Evolutionary conservation across 2,113 vertebrate species (phyloP).

Genomic region (Mandrillus leucophaeus): DNA sequence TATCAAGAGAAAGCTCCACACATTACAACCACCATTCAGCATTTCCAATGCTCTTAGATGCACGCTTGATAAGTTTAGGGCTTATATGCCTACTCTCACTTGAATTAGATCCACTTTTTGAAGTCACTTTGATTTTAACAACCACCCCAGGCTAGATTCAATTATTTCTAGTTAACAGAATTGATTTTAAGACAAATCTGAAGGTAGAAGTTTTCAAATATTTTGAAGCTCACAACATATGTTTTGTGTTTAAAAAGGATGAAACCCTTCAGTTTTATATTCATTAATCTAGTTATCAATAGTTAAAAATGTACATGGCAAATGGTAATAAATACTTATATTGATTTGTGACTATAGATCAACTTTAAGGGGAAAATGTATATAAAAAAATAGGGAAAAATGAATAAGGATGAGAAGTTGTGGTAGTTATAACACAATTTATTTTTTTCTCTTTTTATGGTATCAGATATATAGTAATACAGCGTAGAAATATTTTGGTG

Average conservation of each 20-base stretch:
- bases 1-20: neutral
- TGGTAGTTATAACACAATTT: neutral
- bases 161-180: conserved; percentile 15
- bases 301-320: neutral
- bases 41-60: conserved; percentile 26
- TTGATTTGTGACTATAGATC: neutral
- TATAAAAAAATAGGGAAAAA: neutral
- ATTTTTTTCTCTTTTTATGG: neutral
- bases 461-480: neutral
- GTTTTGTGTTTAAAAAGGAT: neutral
- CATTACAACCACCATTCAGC: neutral
- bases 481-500: neutral
- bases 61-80: neutral
- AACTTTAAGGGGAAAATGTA: neutral
- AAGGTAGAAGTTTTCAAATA: neutral
- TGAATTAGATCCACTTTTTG: conserved; percentile 34
- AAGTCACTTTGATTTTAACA: conserved; percentile 40
- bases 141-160: neutral
- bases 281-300: neutral
- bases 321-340: neutral
- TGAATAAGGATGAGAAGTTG: neutral
- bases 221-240: neutral
- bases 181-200: conserved; percentile 22
- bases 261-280: neutral
- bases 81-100: neutral